These are phyloP conservation scores for Planococcus citri DNA, from an alignment of 1,140 invertebrate species.

Conservation along the genomic window DNA sequence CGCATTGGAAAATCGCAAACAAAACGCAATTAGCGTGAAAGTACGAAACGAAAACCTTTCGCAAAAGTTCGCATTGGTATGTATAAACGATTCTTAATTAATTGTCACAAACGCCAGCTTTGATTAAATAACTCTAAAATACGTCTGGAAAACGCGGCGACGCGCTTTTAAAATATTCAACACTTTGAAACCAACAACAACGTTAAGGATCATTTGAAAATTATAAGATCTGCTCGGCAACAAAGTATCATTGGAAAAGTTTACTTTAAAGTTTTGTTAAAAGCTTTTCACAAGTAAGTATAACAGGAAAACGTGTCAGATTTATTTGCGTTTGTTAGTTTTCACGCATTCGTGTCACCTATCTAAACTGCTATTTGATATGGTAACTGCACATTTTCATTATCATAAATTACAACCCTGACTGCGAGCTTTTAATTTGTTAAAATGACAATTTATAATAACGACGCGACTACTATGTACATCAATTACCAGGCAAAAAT, in stretches of 20 bases:
- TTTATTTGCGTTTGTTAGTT: background rate
- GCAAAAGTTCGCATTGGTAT: too few relatives aligned
- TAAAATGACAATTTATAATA: constrained; percentile 2
- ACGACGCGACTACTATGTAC: background rate
- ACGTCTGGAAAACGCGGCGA: background rate
- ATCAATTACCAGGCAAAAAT: background rate
- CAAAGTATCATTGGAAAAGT: background rate
- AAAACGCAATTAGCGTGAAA: too few relatives aligned
- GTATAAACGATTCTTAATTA: background rate
- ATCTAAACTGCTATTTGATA: background rate
- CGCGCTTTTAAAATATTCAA: background rate
- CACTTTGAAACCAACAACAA: background rate
- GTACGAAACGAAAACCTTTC: too few relatives aligned
- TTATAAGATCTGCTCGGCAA: background rate
- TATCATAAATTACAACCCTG: background rate
- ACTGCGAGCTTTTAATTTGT: background rate
- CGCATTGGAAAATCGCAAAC: too few relatives aligned
- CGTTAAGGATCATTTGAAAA: constrained; percentile 7
- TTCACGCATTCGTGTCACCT: background rate
- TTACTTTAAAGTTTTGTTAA: background rate
- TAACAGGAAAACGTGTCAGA: constrained; percentile 2
- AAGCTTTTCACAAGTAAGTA: background rate
- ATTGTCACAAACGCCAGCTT: background rate
- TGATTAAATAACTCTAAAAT: background rate
- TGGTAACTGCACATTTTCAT: background rate